phyloP scores from a whole-genome alignment of 2,113 vertebrate genomes.

The Petaurus breviceps region DNA sequence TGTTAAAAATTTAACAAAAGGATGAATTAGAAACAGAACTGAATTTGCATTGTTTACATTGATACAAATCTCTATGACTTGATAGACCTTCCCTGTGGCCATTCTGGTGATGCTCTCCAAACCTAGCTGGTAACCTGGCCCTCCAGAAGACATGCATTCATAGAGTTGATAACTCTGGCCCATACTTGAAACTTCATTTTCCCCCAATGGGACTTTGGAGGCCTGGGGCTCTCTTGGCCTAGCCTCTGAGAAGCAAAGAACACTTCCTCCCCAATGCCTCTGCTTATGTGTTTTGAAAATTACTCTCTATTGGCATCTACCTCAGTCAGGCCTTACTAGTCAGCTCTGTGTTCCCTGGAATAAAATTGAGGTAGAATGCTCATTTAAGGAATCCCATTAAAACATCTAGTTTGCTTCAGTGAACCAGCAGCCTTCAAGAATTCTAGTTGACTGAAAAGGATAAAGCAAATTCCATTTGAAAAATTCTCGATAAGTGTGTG shows the following conservation, averaged over 20 bases:
- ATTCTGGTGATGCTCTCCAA: neutral
- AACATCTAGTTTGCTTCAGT: neutral
- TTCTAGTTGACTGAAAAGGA: neutral
- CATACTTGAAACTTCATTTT: neutral
- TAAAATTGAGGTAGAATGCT: neutral
- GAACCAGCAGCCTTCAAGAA: neutral
- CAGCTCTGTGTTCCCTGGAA: neutral
- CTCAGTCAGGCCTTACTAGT: conserved; percentile 10
- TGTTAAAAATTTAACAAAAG: neutral
- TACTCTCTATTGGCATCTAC: conserved; percentile 13
- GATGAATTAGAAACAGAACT: too few relatives aligned
- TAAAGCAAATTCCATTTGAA: neutral
- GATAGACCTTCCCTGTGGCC: neutral
- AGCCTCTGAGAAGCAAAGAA: neutral
- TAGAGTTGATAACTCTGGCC: neutral
- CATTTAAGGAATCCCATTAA: neutral
- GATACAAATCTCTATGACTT: neutral
- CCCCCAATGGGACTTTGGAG: neutral
- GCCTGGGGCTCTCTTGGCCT: neutral
- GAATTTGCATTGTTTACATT: neutral
- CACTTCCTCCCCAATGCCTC: neutral
- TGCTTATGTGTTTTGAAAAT: neutral
- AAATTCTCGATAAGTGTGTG: neutral
- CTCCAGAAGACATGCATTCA: too few relatives aligned
- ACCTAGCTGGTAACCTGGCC: neutral